Percentiles rank a stretch among this genome's conserved stretches.
Evolutionary conservation across 2,797 vertebrate genomes (phyloP).

Genomic region (Cetoscarus ocellatus): DNA sequence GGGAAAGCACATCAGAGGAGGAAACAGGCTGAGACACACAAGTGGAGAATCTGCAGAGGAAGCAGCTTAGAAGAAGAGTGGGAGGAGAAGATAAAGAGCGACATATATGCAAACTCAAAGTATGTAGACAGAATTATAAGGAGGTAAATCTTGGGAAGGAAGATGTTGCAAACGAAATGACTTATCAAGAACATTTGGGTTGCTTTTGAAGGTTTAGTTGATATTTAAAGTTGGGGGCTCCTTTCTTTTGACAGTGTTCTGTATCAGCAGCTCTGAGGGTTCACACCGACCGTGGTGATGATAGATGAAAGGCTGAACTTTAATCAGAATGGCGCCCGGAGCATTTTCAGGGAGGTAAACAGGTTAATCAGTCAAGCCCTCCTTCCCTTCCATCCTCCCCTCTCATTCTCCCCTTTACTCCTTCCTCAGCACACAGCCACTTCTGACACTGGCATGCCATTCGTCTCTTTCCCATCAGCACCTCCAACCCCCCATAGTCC

Average conservation of each 20-base stretch:
- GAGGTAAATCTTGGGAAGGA: slow-evolving; percentile 54
- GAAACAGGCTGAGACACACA: slow-evolving; percentile 49
- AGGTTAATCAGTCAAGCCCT: slow-evolving; percentile 87
- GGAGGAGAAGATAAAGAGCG: slow-evolving; percentile 39
- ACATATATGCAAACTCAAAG: slow-evolving; percentile 34
- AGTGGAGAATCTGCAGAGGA: slow-evolving; percentile 24
- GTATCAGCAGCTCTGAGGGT: slow-evolving; percentile 61
- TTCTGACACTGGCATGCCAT: slow-evolving; percentile 81
- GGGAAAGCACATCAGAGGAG: slow-evolving; percentile 57
- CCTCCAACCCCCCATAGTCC: slow-evolving; percentile 50
- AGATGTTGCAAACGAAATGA: slow-evolving; percentile 70
- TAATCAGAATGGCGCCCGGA: slow-evolving; percentile 86
- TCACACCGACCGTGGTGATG: slow-evolving; percentile 65
- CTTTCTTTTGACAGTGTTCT: slow-evolving; percentile 41
- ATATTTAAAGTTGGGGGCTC: slow-evolving; percentile 22
- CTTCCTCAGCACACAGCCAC: slow-evolving; percentile 78
- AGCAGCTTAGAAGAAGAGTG: slow-evolving; percentile 42
- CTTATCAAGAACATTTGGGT: slow-evolving; percentile 53
- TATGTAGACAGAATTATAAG: slow-evolving; percentile 42
- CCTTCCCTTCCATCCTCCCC: slow-evolving; percentile 77
- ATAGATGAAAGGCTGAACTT: slow-evolving; percentile 86
- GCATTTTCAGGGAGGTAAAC: slow-evolving; percentile 85
- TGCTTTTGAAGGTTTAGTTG: slow-evolving; percentile 38
- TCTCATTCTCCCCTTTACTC: slow-evolving; percentile 58
- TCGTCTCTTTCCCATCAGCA: slow-evolving; percentile 84